phyloP scores from a whole-genome alignment of 1,140 invertebrate genomes.

The Oryzaephilus surinamensis region DNA sequence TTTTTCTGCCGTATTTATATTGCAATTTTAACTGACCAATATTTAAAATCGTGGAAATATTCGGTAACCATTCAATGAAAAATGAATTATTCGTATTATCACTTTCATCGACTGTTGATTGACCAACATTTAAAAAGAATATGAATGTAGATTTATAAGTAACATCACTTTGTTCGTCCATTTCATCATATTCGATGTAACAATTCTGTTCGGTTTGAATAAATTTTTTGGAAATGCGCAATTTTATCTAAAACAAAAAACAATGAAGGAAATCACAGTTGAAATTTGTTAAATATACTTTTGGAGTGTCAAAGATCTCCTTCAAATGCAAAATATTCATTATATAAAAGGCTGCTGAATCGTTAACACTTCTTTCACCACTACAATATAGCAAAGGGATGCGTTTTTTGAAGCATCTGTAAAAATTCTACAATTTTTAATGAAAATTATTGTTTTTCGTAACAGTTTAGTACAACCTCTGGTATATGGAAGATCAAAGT shows the following conservation, averaged over 20 bases:
- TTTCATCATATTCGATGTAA: slow-evolving; percentile 23
- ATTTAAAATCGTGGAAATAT: slow-evolving; percentile 14
- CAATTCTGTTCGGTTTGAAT: slow-evolving; percentile 17
- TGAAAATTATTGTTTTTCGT: not conserved
- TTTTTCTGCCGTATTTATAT: slow-evolving; percentile 27
- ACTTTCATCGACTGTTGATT: slow-evolving; percentile 25
- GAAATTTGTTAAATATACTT: slow-evolving; percentile 37
- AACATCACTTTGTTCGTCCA: slow-evolving; percentile 7
- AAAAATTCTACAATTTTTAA: slow-evolving; percentile 20
- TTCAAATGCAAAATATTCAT: slow-evolving; percentile 64
- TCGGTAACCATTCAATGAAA: slow-evolving; percentile 24
- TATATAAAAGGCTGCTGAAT: slow-evolving; percentile 61
- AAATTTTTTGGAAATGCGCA: slow-evolving; percentile 26
- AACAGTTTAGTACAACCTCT: slow-evolving; percentile 33
- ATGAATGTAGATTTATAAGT: slow-evolving; percentile 19
- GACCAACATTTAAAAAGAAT: slow-evolving; percentile 26
- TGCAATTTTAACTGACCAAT: slow-evolving; percentile 24
- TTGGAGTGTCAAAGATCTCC: slow-evolving; percentile 62
- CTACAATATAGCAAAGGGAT: slow-evolving; percentile 45
- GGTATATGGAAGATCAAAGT: slow-evolving; percentile 63
- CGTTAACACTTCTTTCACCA: slow-evolving; percentile 56
- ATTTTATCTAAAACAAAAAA: slow-evolving; percentile 23
- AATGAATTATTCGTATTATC: slow-evolving; percentile 25
- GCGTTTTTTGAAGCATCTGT: slow-evolving; percentile 61
- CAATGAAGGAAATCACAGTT: too few species aligned